Percentiles rank a stretch among this genome's conserved stretches.
Conservation (phyloP, 1,140 invertebrate genomes). For the Drosophila sulfurigaster region DNA sequence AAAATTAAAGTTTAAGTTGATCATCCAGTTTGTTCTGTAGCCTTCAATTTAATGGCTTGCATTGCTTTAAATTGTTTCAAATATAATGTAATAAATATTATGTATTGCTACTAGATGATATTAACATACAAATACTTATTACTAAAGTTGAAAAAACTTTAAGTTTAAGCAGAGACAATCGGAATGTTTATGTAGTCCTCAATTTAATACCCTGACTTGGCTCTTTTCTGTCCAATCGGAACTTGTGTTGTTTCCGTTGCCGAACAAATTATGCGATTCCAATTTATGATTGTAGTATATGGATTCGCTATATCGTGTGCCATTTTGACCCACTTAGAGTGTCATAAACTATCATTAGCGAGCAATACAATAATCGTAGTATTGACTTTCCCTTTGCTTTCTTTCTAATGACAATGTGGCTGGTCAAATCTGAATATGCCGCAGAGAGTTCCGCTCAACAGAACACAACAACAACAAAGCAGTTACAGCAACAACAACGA, state of each 20-base stretch:
- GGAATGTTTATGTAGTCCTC: neutral
- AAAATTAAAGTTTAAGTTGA: no score
- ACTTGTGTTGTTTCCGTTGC: conserved; percentile 36
- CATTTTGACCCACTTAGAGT: conserved; percentile 70
- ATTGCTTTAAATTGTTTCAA: no score
- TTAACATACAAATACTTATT: no score
- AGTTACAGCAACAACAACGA: neutral
- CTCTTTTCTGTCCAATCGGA: conserved; percentile 34
- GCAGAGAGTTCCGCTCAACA: conserved; percentile 12
- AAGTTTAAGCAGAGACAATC: conserved; percentile 11
- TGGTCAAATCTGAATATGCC: conserved; percentile 10
- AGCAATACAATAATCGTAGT: conserved; percentile 21
- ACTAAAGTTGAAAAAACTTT: neutral
- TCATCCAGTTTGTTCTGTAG: no score
- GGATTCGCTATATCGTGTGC: conserved; percentile 37
- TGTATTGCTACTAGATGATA: no score
- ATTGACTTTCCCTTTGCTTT: conserved; percentile 7
- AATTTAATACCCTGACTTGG: conserved; percentile 37
- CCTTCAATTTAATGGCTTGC: no score
- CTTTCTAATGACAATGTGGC: neutral
- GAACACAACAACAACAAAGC: no score
- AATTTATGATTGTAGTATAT: conserved; percentile 23
- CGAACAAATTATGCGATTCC: conserved; percentile 24
- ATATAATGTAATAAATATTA: no score
- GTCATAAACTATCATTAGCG: conserved; percentile 70